Evolutionary conservation across 2,888 invertebrate species (phyloP).

Genomic region (Cantharis lateralis): DNA sequence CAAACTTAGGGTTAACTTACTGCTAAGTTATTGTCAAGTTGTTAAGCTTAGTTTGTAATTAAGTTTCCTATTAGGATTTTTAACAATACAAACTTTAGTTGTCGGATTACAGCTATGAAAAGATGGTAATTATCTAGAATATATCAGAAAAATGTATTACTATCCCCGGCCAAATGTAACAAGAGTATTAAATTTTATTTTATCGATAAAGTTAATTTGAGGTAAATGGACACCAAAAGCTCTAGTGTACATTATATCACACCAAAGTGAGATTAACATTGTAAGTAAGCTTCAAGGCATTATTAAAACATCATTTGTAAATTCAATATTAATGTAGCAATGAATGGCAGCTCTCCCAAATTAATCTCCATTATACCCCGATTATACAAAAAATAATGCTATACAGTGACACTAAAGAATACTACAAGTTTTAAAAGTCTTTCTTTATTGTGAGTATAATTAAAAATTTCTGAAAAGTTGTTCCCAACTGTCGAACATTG

Average conservation of each 20-base stretch:
- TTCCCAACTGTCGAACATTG: background rate
- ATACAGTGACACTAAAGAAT: background rate
- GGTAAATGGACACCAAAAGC: background rate
- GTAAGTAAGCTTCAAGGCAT: background rate
- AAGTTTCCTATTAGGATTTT: background rate
- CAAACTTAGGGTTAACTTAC: background rate
- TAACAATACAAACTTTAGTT: background rate
- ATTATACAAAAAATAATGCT: background rate
- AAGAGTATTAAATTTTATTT: background rate
- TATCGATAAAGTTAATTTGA: background rate
- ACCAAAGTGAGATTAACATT: background rate
- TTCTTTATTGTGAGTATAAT: background rate
- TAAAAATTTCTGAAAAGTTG: background rate
- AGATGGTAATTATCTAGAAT: background rate
- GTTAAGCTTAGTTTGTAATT: background rate
- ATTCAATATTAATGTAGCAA: background rate
- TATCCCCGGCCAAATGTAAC: background rate
- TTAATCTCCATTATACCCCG: background rate
- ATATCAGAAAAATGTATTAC: background rate
- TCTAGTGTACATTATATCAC: background rate
- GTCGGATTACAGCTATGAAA: background rate
- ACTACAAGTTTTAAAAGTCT: background rate
- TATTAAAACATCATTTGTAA: background rate
- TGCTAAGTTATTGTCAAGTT: background rate
- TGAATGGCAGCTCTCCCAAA: background rate